Evolutionary conservation across 2,888 invertebrate species (phyloP).

Genomic region (Sabatieria punctata): DNA sequence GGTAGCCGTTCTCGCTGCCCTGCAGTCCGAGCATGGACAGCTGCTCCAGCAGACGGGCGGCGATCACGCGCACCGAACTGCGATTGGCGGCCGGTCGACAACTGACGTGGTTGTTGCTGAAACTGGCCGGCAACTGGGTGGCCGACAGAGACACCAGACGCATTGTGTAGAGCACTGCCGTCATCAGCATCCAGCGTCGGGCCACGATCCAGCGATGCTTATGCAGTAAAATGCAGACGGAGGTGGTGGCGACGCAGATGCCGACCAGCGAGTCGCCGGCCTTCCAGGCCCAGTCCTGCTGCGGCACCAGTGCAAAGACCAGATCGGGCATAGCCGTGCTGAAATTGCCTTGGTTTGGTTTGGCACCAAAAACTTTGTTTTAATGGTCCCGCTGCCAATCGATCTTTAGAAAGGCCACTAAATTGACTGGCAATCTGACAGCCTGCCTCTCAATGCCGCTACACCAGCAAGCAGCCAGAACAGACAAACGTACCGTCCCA

Average conservation of each 20-base stretch:
- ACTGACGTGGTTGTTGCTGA: constrained; percentile 18
- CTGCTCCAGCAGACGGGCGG: constrained; percentile 20
- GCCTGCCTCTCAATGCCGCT: too few species aligned
- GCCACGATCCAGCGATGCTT: constrained; percentile 16
- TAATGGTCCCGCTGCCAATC: too few species aligned
- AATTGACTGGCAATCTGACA: too few species aligned
- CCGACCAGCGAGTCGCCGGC: constrained; percentile 19
- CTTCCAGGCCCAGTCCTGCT: constrained; percentile 17
- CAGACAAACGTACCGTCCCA: constrained; percentile 18
- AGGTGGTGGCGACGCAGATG: constrained; percentile 12
- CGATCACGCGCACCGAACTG: constrained; percentile 13
- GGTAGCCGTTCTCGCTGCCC: constrained; percentile 14
- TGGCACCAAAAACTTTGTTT: too few species aligned
- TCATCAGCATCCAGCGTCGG: constrained; percentile 14
- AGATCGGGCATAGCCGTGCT: constrained; percentile 18
- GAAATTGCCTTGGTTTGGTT: too few species aligned
- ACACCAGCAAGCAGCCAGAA: background rate
- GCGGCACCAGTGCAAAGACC: constrained; percentile 14
- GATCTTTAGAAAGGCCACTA: too few species aligned
- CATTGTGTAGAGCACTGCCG: constrained; percentile 16
- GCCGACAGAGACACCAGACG: constrained; percentile 14
- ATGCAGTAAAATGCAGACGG: constrained; percentile 15
- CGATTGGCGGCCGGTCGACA: constrained; percentile 17
- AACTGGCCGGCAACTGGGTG: constrained; percentile 21
- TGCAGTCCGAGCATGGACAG: constrained; percentile 26